Conservation (phyloP, 2,888 invertebrate species). For the Tenthredo mesomela region DNA sequence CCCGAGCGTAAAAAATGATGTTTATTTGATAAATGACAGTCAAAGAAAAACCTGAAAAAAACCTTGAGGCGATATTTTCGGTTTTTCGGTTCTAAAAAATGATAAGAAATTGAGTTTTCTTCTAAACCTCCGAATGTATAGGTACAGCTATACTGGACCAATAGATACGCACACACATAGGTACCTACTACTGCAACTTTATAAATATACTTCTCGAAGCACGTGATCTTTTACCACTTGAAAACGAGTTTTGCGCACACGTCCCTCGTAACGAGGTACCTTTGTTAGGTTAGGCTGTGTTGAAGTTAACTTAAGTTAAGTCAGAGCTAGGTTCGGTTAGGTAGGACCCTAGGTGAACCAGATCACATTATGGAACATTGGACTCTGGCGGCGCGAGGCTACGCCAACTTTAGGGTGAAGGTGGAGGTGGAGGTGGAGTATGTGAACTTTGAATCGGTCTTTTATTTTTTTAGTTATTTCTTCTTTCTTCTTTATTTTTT, state of each 20-base stretch:
- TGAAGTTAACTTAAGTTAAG: slow-evolving; percentile 29
- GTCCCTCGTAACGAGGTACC: slow-evolving; percentile 30
- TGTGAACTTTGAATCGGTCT: slow-evolving; percentile 32
- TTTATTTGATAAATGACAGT: background rate
- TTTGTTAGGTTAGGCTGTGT: slow-evolving; percentile 20
- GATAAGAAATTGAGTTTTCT: background rate
- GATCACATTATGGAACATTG: slow-evolving; percentile 32
- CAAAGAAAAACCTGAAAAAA: background rate
- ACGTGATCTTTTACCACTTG: slow-evolving; percentile 43
- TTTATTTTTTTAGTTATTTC: slow-evolving; percentile 22
- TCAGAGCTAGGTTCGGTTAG: slow-evolving; percentile 5
- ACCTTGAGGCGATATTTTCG: background rate
- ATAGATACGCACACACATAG: background rate
- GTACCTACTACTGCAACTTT: slow-evolving; percentile 2
- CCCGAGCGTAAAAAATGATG: background rate
- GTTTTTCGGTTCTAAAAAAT: background rate
- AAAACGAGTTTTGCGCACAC: slow-evolving; percentile 32
- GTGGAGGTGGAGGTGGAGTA: background rate
- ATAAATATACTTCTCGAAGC: slow-evolving; percentile 21
- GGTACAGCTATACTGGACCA: background rate
- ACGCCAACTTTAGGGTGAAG: background rate
- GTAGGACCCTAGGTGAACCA: slow-evolving; percentile 12
- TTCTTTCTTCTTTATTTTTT: background rate
- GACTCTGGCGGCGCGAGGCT: background rate
- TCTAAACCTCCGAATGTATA: background rate